A percentile compares a stretch with the other conserved stretches of the same genome.
phyloP scores from a whole-genome alignment of 2,113 vertebrate genomes.

The Pollachius pollachius region DNA sequence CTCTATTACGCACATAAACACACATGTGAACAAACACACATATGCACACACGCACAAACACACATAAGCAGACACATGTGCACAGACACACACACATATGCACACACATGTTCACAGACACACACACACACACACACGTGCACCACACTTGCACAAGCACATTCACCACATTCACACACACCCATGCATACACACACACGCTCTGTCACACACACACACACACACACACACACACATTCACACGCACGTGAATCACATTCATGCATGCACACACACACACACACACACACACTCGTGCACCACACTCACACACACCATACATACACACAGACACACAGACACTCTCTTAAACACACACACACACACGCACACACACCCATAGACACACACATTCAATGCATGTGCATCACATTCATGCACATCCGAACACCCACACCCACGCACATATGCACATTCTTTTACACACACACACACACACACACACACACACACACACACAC shows the following conservation, averaged over 20 bases:
- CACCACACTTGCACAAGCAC: too few relatives aligned
- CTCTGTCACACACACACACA: slow-evolving; percentile 1
- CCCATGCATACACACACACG: background rate
- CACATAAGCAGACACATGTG: too few relatives aligned
- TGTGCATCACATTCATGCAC: background rate
- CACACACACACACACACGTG: too few relatives aligned
- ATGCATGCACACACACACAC: background rate
- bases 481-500: background rate
- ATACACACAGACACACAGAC: slow-evolving; percentile 7
- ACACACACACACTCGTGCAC: background rate
- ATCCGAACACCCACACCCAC: too few relatives aligned
- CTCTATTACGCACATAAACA: too few relatives aligned
- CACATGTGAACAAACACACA: too few relatives aligned
- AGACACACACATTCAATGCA: background rate
- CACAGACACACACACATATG: too few relatives aligned
- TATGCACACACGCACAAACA: too few relatives aligned
- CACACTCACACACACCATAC: too few relatives aligned
- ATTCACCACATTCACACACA: background rate
- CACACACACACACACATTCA: background rate
- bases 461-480: slow-evolving; percentile 5
- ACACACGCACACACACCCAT: too few relatives aligned
- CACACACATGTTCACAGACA: too few relatives aligned
- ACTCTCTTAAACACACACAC: too few relatives aligned
- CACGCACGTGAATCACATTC: background rate
- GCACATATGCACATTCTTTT: background rate